Percentiles rank a stretch among this genome's conserved stretches.
These are phyloP conservation scores for Mesorhabditis sp. DNA, from an alignment of 2,888 invertebrate genomes.

Conservation along the genomic window DNA sequence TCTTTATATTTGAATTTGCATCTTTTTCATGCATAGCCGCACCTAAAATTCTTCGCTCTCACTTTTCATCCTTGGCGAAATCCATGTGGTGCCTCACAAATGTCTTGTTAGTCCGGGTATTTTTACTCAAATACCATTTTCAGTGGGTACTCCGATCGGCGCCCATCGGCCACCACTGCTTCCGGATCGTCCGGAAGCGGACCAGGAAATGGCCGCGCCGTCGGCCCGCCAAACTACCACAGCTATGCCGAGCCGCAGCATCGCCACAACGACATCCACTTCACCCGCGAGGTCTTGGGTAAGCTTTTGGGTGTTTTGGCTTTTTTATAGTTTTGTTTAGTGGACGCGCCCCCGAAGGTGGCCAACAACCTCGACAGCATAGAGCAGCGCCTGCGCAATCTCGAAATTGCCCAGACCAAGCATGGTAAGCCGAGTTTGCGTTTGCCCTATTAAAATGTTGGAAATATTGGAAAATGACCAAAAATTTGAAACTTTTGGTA, in stretches of 20 bases:
- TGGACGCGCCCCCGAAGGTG: background rate
- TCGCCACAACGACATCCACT: background rate
- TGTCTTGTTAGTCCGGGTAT: no score
- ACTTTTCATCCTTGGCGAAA: no score
- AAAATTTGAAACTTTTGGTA: background rate
- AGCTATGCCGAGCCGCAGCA: background rate
- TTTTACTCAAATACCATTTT: no score
- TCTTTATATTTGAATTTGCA: no score
- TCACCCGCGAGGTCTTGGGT: background rate
- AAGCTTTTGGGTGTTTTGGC: background rate
- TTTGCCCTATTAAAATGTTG: background rate
- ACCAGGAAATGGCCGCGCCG: no score
- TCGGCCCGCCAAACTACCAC: no score
- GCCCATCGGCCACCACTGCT: no score
- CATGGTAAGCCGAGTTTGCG: background rate
- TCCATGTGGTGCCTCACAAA: no score
- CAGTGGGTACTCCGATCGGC: no score
- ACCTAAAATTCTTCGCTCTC: no score
- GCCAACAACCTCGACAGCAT: background rate
- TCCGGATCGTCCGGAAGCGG: no score
- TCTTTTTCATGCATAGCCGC: no score
- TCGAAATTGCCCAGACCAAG: background rate
- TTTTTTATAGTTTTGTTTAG: background rate
- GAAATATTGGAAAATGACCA: constrained; percentile 3
- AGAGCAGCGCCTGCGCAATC: background rate